A percentile compares a stretch with the other conserved stretches of the same genome.
Evolutionary conservation across 2,888 invertebrate species (phyloP).

Genomic region (Bembecia ichneumoniformis): DNA sequence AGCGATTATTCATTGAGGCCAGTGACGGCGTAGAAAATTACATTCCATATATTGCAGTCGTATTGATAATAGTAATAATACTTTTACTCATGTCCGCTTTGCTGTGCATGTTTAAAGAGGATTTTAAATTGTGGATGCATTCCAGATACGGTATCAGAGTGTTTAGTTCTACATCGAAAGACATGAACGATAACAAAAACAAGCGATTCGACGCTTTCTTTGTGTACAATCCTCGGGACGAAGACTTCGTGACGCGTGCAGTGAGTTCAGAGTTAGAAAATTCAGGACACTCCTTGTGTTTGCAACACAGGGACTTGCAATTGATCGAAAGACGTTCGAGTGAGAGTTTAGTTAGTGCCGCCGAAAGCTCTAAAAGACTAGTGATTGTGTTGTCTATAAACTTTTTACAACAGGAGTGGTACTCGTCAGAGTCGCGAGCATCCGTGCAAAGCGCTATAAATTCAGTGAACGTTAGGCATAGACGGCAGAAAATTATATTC

Average conservation of each 20-base stretch:
- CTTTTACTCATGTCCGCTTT: constrained; percentile 78
- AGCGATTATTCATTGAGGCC: constrained; percentile 74
- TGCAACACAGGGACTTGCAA: constrained; percentile 77
- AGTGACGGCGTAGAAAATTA: constrained; percentile 79
- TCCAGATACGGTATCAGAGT: constrained; percentile 82
- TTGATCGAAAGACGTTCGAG: constrained; percentile 70
- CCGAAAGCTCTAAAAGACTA: constrained; percentile 78
- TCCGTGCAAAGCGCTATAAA: constrained; percentile 82
- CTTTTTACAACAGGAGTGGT: constrained; percentile 89
- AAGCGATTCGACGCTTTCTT: constrained; percentile 90
- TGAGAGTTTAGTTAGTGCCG: constrained; percentile 68
- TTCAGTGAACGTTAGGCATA: constrained; percentile 76
- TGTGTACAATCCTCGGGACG: constrained; percentile 87
- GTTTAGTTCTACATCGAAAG: constrained; percentile 74
- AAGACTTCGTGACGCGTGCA: constrained; percentile 77
- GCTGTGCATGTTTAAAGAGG: constrained; percentile 81
- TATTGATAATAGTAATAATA: constrained; percentile 78
- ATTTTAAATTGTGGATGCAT: constrained; percentile 84
- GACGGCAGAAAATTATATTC: constrained; percentile 73
- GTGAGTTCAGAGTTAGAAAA: constrained; percentile 83
- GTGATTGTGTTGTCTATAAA: constrained; percentile 85
- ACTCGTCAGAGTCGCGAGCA: constrained; percentile 83
- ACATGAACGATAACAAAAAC: constrained; percentile 73
- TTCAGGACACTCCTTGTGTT: constrained; percentile 73
- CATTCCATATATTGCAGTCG: constrained; percentile 81